Percentiles rank a stretch among this genome's conserved stretches.
These are phyloP conservation scores for Bugulina stolonifera DNA, from an alignment of 2,888 invertebrate species.

Conservation along the genomic window DNA sequence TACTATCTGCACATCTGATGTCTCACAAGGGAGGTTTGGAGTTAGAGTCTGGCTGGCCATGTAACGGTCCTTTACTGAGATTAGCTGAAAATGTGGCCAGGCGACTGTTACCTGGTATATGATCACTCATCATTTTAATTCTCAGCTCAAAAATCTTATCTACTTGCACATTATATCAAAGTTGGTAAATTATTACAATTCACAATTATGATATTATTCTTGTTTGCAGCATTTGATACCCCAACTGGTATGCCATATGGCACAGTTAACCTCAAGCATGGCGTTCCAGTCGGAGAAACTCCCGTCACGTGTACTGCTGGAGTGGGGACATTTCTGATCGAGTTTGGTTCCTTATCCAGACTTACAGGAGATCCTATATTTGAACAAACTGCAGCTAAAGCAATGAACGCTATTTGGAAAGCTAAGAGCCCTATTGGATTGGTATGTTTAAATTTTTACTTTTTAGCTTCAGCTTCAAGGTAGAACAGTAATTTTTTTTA, in stretches of 20 bases:
- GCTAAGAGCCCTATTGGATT: constrained; percentile 72
- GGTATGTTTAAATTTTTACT: constrained; percentile 37
- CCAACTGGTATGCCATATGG: constrained; percentile 89
- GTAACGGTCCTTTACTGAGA: constrained; percentile 83
- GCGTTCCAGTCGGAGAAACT: constrained; percentile 90
- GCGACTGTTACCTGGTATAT: constrained; percentile 67
- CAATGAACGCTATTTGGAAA: constrained; percentile 79
- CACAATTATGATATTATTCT: too few species aligned
- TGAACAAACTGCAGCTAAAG: constrained; percentile 83
- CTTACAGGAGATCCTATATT: constrained; percentile 81
- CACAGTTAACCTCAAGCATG: constrained; percentile 83
- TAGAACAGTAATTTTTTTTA: too few species aligned
- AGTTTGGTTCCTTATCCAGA: constrained; percentile 87
- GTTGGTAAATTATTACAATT: too few species aligned
- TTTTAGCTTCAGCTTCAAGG: too few species aligned
- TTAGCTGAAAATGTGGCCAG: constrained; percentile 92
- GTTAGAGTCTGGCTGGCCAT: constrained; percentile 89
- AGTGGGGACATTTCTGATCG: constrained; percentile 91
- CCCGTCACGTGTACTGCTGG: constrained; percentile 96
- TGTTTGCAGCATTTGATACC: constrained; percentile 54
- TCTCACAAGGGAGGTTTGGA: constrained; percentile 65
- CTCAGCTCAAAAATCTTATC: too few species aligned
- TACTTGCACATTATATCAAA: too few species aligned
- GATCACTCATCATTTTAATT: too few species aligned
- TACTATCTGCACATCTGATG: constrained; percentile 89